Evolutionary conservation across 2,888 invertebrate species (phyloP).

Genomic region (Antitype chi): DNA sequence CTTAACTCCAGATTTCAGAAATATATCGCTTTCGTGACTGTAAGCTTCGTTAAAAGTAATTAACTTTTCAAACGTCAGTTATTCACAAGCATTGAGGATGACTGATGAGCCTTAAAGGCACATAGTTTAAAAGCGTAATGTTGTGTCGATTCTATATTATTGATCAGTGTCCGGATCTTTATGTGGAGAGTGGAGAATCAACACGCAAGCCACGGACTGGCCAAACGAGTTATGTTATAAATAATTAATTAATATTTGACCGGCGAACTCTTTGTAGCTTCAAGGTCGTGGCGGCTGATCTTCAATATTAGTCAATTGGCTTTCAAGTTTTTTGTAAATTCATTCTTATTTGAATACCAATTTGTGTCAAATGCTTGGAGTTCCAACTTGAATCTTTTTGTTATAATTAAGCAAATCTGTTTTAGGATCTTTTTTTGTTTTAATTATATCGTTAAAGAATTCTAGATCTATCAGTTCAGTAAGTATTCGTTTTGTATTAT

Average conservation of each 20-base stretch:
- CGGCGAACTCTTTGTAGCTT: slow-evolving; percentile 83
- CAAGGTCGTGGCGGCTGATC: slow-evolving; percentile 80
- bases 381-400: slow-evolving; percentile 26
- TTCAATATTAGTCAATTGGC: slow-evolving; percentile 70
- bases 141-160: slow-evolving; percentile 54
- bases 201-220: slow-evolving; percentile 80
- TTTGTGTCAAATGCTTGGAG: slow-evolving; percentile 51
- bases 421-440: slow-evolving; percentile 17
- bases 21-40: neutral
- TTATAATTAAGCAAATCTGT: slow-evolving; percentile 8
- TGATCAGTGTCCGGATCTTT: slow-evolving; percentile 67
- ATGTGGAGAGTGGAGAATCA: slow-evolving; percentile 77
- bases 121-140: slow-evolving; percentile 30
- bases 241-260: slow-evolving; percentile 88
- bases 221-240: slow-evolving; percentile 86
- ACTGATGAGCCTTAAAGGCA: slow-evolving; percentile 18
- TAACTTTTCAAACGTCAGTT: slow-evolving; percentile 25
- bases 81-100: slow-evolving; percentile 23
- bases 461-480: slow-evolving; percentile 8
- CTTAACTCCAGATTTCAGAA: slow-evolving; percentile 6
- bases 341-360: slow-evolving; percentile 53
- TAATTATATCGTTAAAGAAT: neutral
- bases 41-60: slow-evolving; percentile 24
- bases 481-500: neutral
- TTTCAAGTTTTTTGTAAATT: slow-evolving; percentile 64